Evolutionary conservation across 2,113 vertebrate genomes (phyloP), one percentile per base, ranked within the genome.

Genomic region (Gavia stellata): DNA sequence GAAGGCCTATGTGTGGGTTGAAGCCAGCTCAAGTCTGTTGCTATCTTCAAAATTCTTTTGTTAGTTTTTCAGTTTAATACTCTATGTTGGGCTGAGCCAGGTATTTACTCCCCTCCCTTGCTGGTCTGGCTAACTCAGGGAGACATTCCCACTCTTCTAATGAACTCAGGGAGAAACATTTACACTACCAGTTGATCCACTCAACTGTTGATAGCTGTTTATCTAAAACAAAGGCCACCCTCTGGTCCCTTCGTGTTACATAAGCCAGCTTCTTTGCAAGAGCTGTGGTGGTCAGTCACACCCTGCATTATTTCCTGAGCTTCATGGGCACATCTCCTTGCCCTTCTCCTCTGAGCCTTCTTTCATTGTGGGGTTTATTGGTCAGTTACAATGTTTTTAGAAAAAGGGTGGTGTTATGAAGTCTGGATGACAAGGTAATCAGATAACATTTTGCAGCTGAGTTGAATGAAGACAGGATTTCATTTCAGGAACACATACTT

Each of bases 51-150:
- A 86, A 75, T 66, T 23, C 1, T 40, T 73, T 49, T 58, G 7
- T 26, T 49, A 40, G 6, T 28, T 77, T 12, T 75, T 40, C 1
- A 3, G 2, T 1, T 36, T 83, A 53, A 7, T 73, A 28, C 3
- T 80, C 40, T 61, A 3, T 42, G 6, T 17, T 72, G 42, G 8
- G 10, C 31, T 84, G 26, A 59, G 12, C 6, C 38, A 66, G 17
- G 1, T n/a, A 6, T 38, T 71, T 14, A 33, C 1, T 29, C 18
- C 40, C 9, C 29, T n/a, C 7, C 24, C 8, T 2, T n/a, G 24
- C 8, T 58, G 15, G 18, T 58, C 26, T 40, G 7, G 4, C 13
- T 73, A 49, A 1, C 34, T 67, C 26, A 36, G 19, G 42, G 42
- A 72, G 5, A 38, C 5, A 21, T 58, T 73, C 25, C 45, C 16